phyloP scores from a whole-genome alignment of 2,797 vertebrate genomes.

The Pyrocephalus nanus region DNA sequence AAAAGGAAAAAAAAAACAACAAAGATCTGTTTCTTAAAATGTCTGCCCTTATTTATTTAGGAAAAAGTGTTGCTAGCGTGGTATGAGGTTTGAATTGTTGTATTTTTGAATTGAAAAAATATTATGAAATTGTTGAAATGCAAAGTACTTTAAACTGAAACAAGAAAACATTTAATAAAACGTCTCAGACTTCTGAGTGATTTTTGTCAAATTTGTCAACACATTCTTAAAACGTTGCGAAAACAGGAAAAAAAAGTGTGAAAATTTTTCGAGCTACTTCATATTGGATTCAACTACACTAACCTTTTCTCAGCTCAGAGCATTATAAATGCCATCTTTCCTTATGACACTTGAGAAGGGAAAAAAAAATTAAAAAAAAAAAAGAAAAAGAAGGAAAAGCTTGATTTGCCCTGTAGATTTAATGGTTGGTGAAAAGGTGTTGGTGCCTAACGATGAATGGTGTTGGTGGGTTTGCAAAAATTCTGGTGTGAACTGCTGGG shows the following conservation, averaged over 20 bases:
- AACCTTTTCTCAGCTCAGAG: conserved; percentile 25
- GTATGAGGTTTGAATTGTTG: not conserved
- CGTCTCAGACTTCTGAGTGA: conserved; percentile 26
- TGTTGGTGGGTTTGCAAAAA: not conserved
- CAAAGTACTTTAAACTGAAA: conserved; percentile 1
- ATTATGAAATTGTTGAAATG: not conserved
- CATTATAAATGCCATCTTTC: not conserved
- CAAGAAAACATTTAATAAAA: conserved; percentile 46
- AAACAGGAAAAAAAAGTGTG: conserved; percentile 36
- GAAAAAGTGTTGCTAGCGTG: rapidly evolving
- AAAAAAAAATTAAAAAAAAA: not conserved
- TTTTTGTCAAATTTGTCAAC: conserved; percentile 61
- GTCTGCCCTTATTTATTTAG: not conserved
- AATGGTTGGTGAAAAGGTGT: not conserved
- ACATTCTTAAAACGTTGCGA: conserved; percentile 23
- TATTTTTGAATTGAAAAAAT: not conserved
- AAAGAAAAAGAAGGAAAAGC: not conserved
- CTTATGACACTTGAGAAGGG: not conserved
- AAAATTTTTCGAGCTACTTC: conserved; percentile 24
- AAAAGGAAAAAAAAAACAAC: not conserved
- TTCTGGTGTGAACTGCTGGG: not conserved
- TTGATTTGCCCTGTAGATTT: not conserved
- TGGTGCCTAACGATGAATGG: not conserved
- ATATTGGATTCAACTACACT: not conserved
- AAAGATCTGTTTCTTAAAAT: not conserved